Percentiles rank a stretch among this genome's conserved stretches.
Conservation (phyloP, 2,797 vertebrate genomes). For the Setipinna tenuifilis region DNA sequence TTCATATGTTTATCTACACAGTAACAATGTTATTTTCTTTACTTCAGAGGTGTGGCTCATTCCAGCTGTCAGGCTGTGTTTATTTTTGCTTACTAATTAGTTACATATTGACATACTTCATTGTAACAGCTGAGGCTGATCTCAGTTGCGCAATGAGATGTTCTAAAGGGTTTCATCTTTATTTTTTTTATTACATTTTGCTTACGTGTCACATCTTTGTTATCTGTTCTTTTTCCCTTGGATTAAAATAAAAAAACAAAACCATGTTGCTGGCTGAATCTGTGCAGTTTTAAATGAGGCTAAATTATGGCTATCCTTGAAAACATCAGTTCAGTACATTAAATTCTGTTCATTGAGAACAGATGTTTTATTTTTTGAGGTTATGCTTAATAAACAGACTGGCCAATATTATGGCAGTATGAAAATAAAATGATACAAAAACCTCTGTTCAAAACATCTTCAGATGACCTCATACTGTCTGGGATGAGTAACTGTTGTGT, state of each 20-base stretch:
- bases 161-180: neutral
- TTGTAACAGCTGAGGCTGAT: neutral
- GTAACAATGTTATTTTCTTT: neutral
- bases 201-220: neutral
- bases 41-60: neutral
- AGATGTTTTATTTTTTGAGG: neutral
- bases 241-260: neutral
- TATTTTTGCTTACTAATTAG: neutral
- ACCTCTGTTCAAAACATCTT: neutral
- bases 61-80: neutral
- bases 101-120: neutral
- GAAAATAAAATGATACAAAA: neutral
- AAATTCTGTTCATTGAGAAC: neutral
- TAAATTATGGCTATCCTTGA: neutral
- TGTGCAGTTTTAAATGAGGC: neutral
- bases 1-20: neutral
- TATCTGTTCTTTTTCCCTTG: neutral
- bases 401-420: neutral
- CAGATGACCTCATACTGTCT: slow-evolving; percentile 10
- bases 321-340: neutral
- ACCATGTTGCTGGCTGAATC: neutral
- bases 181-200: neutral
- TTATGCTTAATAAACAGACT: neutral
- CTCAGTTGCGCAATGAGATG: neutral
- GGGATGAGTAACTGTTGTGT: neutral